Conservation (phyloP, 1,140 invertebrate genomes). For the Leptinotarsa lineolata region DNA sequence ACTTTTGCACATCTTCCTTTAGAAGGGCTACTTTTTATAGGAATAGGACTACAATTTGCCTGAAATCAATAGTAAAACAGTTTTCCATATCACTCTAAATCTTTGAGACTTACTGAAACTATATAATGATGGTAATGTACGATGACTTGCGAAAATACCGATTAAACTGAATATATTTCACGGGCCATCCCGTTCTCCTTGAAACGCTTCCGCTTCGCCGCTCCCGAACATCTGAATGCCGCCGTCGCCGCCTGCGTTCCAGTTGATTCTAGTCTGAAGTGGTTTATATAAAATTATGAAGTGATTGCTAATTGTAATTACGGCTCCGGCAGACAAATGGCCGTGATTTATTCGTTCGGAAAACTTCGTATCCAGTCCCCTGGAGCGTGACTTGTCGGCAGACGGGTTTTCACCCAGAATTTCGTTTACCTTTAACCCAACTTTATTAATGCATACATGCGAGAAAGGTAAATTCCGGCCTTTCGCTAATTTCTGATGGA, state of each 20-base stretch:
- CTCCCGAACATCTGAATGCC: background rate
- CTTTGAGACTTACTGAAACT: too few species aligned
- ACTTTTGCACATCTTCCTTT: too few species aligned
- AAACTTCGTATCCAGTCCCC: background rate
- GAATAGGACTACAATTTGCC: too few species aligned
- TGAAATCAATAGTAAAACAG: too few species aligned
- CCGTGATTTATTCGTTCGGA: conserved; percentile 1
- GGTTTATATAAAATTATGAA: background rate
- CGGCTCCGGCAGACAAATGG: background rate
- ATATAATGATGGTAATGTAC: too few species aligned
- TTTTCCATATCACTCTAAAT: too few species aligned
- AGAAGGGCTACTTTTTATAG: too few species aligned
- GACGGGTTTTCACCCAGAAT: background rate
- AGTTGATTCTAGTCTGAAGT: background rate
- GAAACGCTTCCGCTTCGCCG: background rate
- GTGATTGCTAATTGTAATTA: conserved; percentile 8
- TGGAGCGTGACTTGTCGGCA: background rate
- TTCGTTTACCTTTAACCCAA: background rate
- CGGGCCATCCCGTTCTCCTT: too few species aligned
- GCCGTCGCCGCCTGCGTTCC: background rate
- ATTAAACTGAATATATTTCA: too few species aligned
- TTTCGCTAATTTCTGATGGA: background rate
- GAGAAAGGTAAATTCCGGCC: background rate
- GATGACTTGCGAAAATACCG: too few species aligned
- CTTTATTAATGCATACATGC: background rate